Conservation (phyloP, 2,113 vertebrate genomes). For the Daboia siamensis region DNA sequence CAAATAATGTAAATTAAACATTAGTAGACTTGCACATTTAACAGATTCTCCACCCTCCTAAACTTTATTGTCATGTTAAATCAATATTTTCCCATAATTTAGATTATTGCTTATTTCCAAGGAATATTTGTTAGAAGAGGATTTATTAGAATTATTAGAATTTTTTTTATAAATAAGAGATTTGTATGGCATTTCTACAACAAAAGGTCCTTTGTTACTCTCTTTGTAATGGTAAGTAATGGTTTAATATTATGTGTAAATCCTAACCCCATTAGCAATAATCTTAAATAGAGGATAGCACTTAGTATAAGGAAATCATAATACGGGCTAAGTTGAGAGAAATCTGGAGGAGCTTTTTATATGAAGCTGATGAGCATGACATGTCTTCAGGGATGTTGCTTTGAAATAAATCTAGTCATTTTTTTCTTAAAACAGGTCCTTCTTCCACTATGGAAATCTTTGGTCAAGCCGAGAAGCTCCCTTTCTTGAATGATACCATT, state of each 20-base stretch:
- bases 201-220: not conserved
- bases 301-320: not conserved
- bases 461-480: fast-evolving
- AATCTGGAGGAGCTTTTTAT: not conserved
- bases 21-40: too few species aligned
- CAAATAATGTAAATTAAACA: too few species aligned
- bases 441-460: not conserved
- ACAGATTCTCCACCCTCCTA: too few species aligned
- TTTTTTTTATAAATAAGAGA: not conserved
- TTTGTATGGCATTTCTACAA: not conserved
- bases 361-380: not conserved
- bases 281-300: not conserved
- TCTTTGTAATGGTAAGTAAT: not conserved
- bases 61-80: not conserved
- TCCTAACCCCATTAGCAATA: not conserved
- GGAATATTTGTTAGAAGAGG: not conserved
- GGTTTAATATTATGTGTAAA: not conserved
- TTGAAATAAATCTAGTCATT: not conserved
- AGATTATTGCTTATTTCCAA: not conserved
- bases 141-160: not conserved
- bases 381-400: not conserved
- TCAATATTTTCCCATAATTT: not conserved
- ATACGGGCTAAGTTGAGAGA: not conserved
- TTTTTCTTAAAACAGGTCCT: slow-evolving; percentile 24
- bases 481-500: slow-evolving; percentile 36